Evolutionary conservation across 1,140 invertebrate species (phyloP).

Genomic region (Atta colombica): DNA sequence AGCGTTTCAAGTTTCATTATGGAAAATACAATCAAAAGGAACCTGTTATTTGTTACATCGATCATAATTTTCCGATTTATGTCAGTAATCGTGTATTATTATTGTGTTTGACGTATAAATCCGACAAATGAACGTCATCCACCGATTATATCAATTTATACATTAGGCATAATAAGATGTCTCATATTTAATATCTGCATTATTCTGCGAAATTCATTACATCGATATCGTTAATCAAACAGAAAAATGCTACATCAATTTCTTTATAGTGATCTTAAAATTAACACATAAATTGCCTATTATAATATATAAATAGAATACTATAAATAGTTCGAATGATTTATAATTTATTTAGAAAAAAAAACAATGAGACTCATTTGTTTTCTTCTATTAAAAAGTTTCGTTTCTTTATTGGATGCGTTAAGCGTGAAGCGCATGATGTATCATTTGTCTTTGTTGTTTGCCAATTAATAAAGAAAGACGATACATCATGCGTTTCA

Average conservation of each 20-base stretch:
- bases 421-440: no score
- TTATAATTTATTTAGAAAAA: not conserved
- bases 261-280: not conserved
- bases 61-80: slow-evolving; percentile 41
- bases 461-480: no score
- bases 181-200: not conserved
- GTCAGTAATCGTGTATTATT: slow-evolving; percentile 28
- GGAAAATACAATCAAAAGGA: not conserved
- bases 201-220: slow-evolving; percentile 21
- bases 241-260: not conserved
- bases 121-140: slow-evolving; percentile 13
- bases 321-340: not conserved
- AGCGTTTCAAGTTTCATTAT: not conserved
- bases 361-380: not conserved
- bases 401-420: not conserved
- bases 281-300: not conserved
- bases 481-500: no score
- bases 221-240: not conserved
- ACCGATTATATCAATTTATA: slow-evolving; percentile 29
- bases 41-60: slow-evolving; percentile 7
- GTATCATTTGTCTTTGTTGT: no score
- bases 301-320: not conserved
- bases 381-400: not conserved
- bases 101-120: slow-evolving; percentile 33
- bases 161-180: not conserved